phyloP scores from a whole-genome alignment of 2,113 vertebrate species.

The Silurus meridionalis region DNA sequence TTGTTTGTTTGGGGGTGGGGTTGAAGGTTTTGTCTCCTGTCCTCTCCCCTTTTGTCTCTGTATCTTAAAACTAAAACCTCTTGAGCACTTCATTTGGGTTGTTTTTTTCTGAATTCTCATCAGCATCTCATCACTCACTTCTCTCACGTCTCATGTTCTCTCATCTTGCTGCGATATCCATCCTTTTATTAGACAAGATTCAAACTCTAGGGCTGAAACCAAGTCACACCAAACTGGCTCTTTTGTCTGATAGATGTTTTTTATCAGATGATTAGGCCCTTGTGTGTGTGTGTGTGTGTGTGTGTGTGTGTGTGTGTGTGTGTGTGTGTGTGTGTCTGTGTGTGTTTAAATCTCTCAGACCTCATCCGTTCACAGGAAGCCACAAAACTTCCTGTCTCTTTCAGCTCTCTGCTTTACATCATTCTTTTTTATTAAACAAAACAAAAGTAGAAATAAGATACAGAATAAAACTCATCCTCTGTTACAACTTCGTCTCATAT shows the following conservation, averaged over 20 bases:
- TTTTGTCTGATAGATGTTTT: background rate
- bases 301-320: no score
- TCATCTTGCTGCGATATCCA: background rate
- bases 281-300: no score
- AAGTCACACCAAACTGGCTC: no score
- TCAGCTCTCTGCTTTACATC: background rate
- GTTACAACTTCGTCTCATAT: background rate
- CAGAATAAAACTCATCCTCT: background rate
- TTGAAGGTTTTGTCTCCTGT: background rate
- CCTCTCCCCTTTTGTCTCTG: slow-evolving; percentile 46
- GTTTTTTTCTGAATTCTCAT: slow-evolving; percentile 31
- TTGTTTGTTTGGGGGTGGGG: background rate
- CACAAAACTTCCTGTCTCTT: slow-evolving; percentile 58
- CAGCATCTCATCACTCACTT: background rate
- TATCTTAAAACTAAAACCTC: slow-evolving; percentile 51
- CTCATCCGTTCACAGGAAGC: slow-evolving; percentile 67
- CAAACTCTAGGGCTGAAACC: background rate
- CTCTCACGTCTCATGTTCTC: slow-evolving; percentile 5
- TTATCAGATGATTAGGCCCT: background rate
- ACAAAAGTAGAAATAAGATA: background rate
- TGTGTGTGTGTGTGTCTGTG: no score
- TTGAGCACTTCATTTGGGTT: slow-evolving; percentile 32
- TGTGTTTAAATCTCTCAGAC: slow-evolving; percentile 1
- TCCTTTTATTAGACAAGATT: background rate
- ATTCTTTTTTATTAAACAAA: no score